phyloP scores from a whole-genome alignment of 2,797 vertebrate species.

The Clarias pachynema region DNA sequence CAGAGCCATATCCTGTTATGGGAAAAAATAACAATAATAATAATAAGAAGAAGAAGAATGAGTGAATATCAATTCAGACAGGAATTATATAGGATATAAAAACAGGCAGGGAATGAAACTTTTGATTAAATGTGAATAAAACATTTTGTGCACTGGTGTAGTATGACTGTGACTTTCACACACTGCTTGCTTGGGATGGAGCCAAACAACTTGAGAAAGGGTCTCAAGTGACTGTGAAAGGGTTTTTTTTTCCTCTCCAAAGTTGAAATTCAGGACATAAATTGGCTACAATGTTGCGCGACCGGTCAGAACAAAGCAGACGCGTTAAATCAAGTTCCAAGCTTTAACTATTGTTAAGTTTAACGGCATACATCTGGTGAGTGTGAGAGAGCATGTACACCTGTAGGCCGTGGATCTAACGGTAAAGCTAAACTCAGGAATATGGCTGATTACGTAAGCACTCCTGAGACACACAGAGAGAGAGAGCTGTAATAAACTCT shows the following conservation, averaged over 20 bases:
- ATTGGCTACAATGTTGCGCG: neutral
- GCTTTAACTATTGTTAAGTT: neutral
- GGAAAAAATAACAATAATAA: conserved; percentile 33
- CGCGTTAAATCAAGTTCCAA: neutral
- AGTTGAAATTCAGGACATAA: neutral
- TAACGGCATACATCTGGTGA: neutral
- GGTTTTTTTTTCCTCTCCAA: too few species aligned
- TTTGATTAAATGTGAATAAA: neutral
- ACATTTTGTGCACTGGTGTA: neutral
- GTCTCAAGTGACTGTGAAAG: neutral
- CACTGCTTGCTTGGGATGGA: neutral
- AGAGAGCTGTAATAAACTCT: conserved; percentile 14
- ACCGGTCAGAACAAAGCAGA: neutral
- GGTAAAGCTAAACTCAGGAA: conserved; percentile 67
- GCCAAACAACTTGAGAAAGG: neutral
- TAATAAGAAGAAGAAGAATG: too few species aligned
- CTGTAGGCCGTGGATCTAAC: conserved; percentile 72
- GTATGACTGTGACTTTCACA: neutral
- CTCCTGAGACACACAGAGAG: conserved; percentile 7
- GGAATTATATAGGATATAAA: neutral
- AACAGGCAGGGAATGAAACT: neutral
- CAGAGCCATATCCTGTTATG: conserved; percentile 86
- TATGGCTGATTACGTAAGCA: conserved; percentile 68
- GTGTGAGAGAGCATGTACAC: conserved; percentile 37
- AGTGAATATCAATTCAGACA: neutral